Conservation (phyloP, 35 echinoderm and acorn worm species). For the Holothuria glaberrima region DNA sequence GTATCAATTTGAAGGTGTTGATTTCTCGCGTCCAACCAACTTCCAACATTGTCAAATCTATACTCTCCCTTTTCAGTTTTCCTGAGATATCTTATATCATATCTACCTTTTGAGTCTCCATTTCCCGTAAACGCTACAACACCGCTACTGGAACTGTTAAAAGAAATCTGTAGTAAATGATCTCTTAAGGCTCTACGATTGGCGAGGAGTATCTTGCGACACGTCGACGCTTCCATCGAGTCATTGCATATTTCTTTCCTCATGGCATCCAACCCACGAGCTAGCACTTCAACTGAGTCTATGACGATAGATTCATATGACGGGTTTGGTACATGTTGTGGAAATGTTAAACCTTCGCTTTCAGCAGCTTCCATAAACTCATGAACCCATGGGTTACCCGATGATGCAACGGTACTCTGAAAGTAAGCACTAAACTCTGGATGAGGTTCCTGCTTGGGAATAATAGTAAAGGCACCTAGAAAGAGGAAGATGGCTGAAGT, state of each 20-base stretch:
- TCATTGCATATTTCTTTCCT: background rate
- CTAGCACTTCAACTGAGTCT: constrained; percentile 45
- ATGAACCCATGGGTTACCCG: constrained; percentile 23
- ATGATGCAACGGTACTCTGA: background rate
- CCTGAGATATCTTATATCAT: constrained; percentile 43
- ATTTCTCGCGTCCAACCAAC: constrained; percentile 23
- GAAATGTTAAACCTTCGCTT: background rate
- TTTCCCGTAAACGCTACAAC: constrained; percentile 27
- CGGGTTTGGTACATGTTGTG: background rate
- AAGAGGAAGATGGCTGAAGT: too few relatives aligned
- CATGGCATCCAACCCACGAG: constrained; percentile 36
- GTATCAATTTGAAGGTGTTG: background rate
- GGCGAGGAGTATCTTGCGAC: background rate
- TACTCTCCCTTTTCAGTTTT: constrained; percentile 28
- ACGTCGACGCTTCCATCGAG: background rate
- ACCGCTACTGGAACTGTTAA: constrained; percentile 50
- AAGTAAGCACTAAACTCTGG: background rate
- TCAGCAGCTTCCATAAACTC: constrained; percentile 3
- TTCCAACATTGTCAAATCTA: constrained; percentile 45
- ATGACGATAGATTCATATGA: constrained; percentile 47
- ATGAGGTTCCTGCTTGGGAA: background rate
- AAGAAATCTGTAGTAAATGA: constrained; percentile 29
- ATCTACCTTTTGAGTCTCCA: constrained; percentile 50
- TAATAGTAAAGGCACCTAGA: constrained; percentile 23
- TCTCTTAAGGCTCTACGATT: constrained; percentile 21